phyloP scores from a whole-genome alignment of 2,113 vertebrate genomes.

The Irena cyanogastra region DNA sequence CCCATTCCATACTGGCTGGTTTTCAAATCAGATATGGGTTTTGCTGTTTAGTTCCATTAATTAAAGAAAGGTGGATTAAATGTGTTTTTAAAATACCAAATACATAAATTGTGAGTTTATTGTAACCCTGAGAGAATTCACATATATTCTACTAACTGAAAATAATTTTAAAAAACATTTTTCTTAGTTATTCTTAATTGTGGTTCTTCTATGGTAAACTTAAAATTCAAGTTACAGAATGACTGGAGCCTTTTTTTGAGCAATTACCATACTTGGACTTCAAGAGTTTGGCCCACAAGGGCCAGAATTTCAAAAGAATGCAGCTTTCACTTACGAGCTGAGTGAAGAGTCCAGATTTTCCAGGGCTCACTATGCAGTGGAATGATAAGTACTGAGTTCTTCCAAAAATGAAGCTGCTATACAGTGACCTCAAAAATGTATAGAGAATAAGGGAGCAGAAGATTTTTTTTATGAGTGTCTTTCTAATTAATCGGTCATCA shows the following conservation, averaged over 20 bases:
- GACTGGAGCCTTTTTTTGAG: neutral
- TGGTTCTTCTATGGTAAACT: neutral
- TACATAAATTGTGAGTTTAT: neutral
- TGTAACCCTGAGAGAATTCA: neutral
- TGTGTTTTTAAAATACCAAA: neutral
- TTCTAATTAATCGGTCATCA: neutral
- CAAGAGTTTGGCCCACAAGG: neutral
- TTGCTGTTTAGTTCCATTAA: neutral
- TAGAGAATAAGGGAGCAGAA: neutral
- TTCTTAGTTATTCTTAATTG: neutral
- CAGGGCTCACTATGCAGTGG: fast-evolving
- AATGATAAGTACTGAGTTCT: neutral
- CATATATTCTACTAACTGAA: neutral
- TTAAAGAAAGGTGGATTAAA: neutral
- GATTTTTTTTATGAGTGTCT: neutral
- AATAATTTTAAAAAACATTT: neutral
- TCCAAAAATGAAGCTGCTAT: fast-evolving
- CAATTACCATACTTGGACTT: neutral
- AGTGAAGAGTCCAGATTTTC: neutral
- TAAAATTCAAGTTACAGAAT: neutral
- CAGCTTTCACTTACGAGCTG: neutral
- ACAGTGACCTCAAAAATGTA: neutral
- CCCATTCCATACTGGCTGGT: neutral
- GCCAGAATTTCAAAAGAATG: neutral
- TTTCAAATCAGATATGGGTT: neutral